Conservation (phyloP, 2,113 vertebrate genomes). For the Cygnus atratus region DNA sequence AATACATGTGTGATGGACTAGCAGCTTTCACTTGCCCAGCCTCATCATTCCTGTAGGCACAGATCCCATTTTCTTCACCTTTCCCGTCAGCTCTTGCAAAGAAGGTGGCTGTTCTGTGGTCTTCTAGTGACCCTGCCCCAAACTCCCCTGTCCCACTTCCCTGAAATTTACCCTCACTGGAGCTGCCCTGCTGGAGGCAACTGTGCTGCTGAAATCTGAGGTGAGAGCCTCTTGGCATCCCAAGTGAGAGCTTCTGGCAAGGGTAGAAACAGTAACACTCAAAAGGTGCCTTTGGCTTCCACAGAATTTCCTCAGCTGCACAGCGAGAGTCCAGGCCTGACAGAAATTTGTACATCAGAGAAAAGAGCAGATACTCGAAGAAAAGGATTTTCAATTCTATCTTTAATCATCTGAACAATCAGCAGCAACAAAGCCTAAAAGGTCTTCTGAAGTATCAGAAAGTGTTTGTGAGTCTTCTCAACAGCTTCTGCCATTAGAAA, state of each 20-base stretch:
- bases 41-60: not conserved
- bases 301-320: not conserved
- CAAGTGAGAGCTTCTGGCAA: not conserved
- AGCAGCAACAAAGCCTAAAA: not conserved
- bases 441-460: not conserved
- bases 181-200: not conserved
- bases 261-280: fast-evolving
- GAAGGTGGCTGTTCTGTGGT: not conserved
- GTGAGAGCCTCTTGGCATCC: not conserved
- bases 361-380: not conserved
- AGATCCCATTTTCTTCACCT: not conserved
- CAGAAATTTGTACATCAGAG: not conserved
- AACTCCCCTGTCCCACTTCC: not conserved
- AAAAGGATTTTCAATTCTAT: not conserved
- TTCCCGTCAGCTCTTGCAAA: not conserved
- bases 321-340: not conserved
- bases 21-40: not conserved
- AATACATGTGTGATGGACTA: fast-evolving
- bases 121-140: not conserved
- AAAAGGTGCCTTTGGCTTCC: not conserved
- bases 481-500: not conserved
- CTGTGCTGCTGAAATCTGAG: not conserved
- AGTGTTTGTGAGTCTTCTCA: not conserved
- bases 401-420: not conserved
- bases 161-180: not conserved